These are phyloP conservation scores for Dasyornis broadbenti DNA, from an alignment of 2,113 vertebrate genomes.

Conservation along the genomic window DNA sequence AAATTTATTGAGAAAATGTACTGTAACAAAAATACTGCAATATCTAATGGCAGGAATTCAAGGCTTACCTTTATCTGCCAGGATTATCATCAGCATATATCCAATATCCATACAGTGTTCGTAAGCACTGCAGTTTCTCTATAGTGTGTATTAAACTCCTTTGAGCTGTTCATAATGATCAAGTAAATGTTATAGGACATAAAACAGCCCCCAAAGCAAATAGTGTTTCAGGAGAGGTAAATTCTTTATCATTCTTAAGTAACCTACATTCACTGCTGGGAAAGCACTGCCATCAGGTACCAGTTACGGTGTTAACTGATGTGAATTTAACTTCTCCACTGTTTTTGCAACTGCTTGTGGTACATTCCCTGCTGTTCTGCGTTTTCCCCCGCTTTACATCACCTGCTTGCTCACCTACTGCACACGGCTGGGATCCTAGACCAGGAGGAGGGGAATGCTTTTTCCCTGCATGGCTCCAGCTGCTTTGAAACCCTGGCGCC, in stretches of 20 bases:
- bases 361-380: neutral
- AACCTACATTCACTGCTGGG: neutral
- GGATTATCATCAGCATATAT: neutral
- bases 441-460: neutral
- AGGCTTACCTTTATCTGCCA: neutral
- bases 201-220: neutral
- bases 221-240: neutral
- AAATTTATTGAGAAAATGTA: neutral
- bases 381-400: fast-evolving
- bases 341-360: neutral
- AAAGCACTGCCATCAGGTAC: neutral
- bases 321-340: neutral
- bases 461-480: neutral
- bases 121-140: neutral
- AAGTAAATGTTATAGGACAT: neutral
- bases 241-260: neutral
- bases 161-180: neutral
- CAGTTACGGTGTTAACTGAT: neutral
- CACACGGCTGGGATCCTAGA: neutral
- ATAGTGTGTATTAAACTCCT: neutral
- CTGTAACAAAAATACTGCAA: neutral
- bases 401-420: neutral
- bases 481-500: neutral
- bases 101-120: neutral
- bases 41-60: neutral